Percentiles rank a stretch among this genome's conserved stretches.
Conservation (phyloP, 2,113 vertebrate species). For the Crotophaga sulcirostris region DNA sequence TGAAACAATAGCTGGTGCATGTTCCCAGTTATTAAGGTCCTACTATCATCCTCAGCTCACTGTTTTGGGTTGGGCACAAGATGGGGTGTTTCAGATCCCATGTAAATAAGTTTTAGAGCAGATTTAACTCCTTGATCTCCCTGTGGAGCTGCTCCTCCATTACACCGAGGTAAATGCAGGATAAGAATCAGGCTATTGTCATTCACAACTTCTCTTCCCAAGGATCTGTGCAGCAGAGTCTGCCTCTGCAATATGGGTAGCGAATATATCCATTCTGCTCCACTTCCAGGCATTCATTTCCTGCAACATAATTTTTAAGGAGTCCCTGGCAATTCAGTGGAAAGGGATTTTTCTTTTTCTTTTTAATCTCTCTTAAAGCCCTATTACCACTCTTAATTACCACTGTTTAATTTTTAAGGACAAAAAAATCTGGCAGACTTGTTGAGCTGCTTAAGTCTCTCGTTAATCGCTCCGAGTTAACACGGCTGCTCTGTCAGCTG, state of each 20-base stretch:
- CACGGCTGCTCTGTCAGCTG: accelerated
- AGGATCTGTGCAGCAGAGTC: neutral
- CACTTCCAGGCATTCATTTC: neutral
- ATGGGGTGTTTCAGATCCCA: accelerated
- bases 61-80: neutral
- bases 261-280: neutral
- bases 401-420: neutral
- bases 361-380: neutral
- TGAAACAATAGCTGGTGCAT: neutral
- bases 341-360: neutral
- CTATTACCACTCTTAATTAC: neutral
- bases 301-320: neutral
- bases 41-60: neutral
- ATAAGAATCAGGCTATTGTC: neutral
- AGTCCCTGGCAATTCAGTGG: neutral
- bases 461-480: neutral
- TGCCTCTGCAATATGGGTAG: neutral
- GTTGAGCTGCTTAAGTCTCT: neutral
- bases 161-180: neutral
- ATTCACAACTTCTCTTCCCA: neutral
- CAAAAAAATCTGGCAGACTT: neutral
- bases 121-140: neutral
- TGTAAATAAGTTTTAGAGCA: neutral
- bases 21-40: neutral
- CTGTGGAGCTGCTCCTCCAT: neutral